These are phyloP conservation scores for Agonopterix heracliana DNA, from an alignment of 2,888 invertebrate species.

Conservation along the genomic window DNA sequence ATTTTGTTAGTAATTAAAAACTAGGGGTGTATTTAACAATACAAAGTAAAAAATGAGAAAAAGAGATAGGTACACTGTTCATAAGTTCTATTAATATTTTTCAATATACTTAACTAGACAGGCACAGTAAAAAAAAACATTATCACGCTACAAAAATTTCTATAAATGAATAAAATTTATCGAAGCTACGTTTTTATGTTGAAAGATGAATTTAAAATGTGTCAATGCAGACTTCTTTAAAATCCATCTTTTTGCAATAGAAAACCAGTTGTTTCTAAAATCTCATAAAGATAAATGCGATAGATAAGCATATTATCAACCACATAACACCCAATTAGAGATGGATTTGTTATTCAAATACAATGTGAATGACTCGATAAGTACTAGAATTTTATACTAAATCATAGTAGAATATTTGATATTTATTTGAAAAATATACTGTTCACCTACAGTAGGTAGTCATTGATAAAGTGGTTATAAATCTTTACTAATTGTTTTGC, in stretches of 20 bases:
- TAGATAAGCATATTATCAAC: conserved; percentile 39
- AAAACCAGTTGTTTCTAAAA: conserved; percentile 19
- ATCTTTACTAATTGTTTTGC: too few species aligned
- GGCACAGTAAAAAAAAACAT: too few species aligned
- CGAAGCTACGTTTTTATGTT: background rate
- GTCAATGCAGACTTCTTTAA: background rate
- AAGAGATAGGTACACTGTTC: too few species aligned
- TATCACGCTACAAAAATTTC: too few species aligned
- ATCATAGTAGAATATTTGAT: conserved; percentile 17
- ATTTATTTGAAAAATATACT: background rate
- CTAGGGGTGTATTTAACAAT: too few species aligned
- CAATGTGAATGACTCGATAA: conserved; percentile 35
- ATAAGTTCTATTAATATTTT: too few species aligned
- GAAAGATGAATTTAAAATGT: background rate
- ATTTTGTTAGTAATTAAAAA: too few species aligned
- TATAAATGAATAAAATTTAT: too few species aligned
- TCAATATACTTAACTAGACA: too few species aligned
- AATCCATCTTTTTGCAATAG: conserved; percentile 17
- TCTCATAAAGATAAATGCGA: conserved; percentile 43
- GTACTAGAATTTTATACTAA: conserved; percentile 20
- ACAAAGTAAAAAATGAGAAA: too few species aligned
- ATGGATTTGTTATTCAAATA: conserved; percentile 44
- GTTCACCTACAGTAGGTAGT: too few species aligned
- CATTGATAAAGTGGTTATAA: too few species aligned
- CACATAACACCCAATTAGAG: conserved; percentile 56